phyloP scores from a whole-genome alignment of 2,888 invertebrate species.

The Meghimatium bilineatum region DNA sequence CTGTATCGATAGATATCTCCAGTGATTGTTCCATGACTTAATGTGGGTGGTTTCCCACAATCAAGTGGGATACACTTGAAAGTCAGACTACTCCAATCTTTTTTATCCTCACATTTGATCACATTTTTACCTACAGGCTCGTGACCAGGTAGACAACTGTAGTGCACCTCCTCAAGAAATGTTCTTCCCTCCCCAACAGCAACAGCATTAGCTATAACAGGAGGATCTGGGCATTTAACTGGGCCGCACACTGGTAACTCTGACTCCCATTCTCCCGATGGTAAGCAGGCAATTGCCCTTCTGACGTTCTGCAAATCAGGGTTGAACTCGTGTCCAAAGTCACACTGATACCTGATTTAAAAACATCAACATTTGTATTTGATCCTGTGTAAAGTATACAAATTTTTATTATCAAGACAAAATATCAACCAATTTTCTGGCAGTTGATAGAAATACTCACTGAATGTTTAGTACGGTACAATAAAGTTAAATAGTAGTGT shows the following conservation, averaged over 20 bases:
- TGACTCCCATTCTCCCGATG: constrained; percentile 70
- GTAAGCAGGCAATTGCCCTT: constrained; percentile 63
- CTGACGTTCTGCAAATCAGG: constrained; percentile 50
- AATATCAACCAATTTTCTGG: too few relatives aligned
- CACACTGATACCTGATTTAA: constrained; percentile 57
- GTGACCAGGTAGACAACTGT: constrained; percentile 73
- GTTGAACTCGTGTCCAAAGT: constrained; percentile 59
- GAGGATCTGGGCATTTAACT: constrained; percentile 66
- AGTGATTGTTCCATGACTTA: constrained; percentile 56
- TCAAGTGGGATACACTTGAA: constrained; percentile 72
- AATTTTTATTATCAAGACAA: neutral
- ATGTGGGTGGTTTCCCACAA: constrained; percentile 75
- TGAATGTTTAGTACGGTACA: too few relatives aligned
- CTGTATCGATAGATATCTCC: constrained; percentile 56
- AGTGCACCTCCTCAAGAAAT: constrained; percentile 65
- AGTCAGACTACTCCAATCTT: constrained; percentile 64
- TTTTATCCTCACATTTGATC: constrained; percentile 65
- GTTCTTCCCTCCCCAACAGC: constrained; percentile 54
- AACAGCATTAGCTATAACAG: constrained; percentile 61
- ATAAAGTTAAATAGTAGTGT: too few relatives aligned
- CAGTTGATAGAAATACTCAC: too few relatives aligned
- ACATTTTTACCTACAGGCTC: constrained; percentile 59
- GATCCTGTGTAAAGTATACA: neutral
- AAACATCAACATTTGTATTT: neutral
- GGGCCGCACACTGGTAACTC: constrained; percentile 67